These are phyloP conservation scores for Lasioglossum leucozonium DNA, from an alignment of 2,888 invertebrate genomes.

Conservation along the genomic window DNA sequence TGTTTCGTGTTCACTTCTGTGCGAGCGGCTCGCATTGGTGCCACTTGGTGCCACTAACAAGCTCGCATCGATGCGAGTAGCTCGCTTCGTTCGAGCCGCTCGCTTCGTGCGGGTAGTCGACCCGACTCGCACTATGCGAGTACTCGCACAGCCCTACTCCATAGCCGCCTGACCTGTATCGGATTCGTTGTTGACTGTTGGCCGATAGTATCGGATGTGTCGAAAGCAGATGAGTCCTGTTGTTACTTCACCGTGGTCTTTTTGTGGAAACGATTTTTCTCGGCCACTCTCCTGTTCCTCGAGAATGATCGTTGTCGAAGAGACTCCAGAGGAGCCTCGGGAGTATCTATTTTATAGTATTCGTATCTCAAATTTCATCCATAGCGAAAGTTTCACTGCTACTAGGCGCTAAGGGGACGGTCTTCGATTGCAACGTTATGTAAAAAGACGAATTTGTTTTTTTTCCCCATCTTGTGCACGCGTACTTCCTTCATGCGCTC, in stretches of 20 bases:
- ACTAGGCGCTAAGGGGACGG: conserved; percentile 42
- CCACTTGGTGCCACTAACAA: too few species aligned
- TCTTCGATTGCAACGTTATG: conserved; percentile 71
- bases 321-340: not conserved
- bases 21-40: too few species aligned
- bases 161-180: not conserved
- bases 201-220: conserved; percentile 21
- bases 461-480: conserved; percentile 18
- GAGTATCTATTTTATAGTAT: conserved; percentile 17
- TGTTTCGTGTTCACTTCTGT: too few species aligned
- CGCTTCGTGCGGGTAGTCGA: too few species aligned
- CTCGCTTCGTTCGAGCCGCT: not conserved
- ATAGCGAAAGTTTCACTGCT: conserved; percentile 68
- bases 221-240: conserved; percentile 21
- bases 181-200: conserved; percentile 1
- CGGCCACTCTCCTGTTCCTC: not conserved
- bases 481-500: conserved; percentile 29
- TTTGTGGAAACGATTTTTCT: not conserved
- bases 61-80: too few species aligned
- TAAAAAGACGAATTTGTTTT: conserved; percentile 58
- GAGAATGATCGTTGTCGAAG: not conserved
- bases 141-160: not conserved
- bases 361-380: conserved; percentile 71
- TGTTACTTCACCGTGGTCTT: not conserved
- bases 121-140: too few species aligned